Base-by-base conservation (phyloP, 2,113 vertebrate species). In the Chloebia gouldiae region DNA sequence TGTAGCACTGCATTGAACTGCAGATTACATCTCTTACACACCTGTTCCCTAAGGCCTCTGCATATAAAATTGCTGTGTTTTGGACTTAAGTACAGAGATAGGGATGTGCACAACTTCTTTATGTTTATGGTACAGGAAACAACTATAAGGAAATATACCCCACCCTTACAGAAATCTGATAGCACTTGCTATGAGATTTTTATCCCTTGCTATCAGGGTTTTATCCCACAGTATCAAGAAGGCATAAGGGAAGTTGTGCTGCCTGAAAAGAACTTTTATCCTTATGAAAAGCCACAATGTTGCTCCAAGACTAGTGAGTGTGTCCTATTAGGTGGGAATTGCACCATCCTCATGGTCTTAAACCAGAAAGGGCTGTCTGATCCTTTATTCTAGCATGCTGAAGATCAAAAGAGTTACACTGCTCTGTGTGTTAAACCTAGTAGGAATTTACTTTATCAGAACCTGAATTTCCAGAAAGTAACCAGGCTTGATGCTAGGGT, bases 1-100 rank as follows among this genome's bases (percentile, higher is more conserved):
- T 51, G 51, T 47, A 59, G 33, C 11, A 84, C 54, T 18, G 35
- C 6, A 30, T 4, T 28, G 51, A 81, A 33, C 47, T 73, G 50
- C 0, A 0, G 15, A n/a, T 77, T 53, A 14, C 23, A 21, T 37
- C 23, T 82, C 20, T 63, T 10, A 66, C 2, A 6, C 15, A 3
- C 2, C 3, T 61, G 4, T 25, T 81, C n/a, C 42, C 20, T 65
- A 23, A 61, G 15, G 28, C 7, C 19, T 31, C 9, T 2, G 13
- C 1, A 0, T 10, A 53, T 4, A 42, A 69, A 88, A 23, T 24
- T 27, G 3, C 23, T 73, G 31, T 40, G 37, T 51, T 91, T 71
- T 60, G 44, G 30, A 56, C 83, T 79, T 49, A 63, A 39, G 25
- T 60, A 20, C 9, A 71, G 13, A 27, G 11, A 18, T 5, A 72